Evolutionary conservation across 2,113 vertebrate species (phyloP).

Genomic region (Pangasianodon hypophthalmus): DNA sequence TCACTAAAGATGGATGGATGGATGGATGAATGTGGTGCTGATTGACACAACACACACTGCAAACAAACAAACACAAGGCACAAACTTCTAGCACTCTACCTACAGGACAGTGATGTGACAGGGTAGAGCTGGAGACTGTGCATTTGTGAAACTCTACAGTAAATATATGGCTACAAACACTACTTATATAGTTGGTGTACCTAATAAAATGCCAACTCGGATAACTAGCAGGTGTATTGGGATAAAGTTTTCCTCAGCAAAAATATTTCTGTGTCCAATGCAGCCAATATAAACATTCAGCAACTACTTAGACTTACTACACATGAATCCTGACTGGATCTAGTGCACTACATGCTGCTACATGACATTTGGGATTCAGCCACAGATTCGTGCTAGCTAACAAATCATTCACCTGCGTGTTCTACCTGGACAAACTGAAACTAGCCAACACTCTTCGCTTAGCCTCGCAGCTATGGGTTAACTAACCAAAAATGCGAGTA

Average conservation of each 20-base stretch:
- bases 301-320: not conserved
- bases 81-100: too few species aligned
- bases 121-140: not conserved
- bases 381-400: not conserved
- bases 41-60: too few species aligned
- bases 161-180: not conserved
- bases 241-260: too few species aligned
- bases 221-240: too few species aligned
- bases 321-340: not conserved
- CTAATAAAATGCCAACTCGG: not conserved
- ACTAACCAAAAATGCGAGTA: not conserved
- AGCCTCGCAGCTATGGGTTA: not conserved
- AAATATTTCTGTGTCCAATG: too few species aligned
- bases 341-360: not conserved
- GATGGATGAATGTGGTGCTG: too few species aligned
- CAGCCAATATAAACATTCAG: not conserved
- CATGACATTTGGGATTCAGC: not conserved
- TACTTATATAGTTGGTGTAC: not conserved
- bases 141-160: too few species aligned
- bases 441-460: not conserved
- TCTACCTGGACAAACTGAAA: not conserved
- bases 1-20: not conserved
- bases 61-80: too few species aligned
- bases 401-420: not conserved
- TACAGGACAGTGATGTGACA: not conserved